Conservation (phyloP, 2,113 vertebrate genomes). For the Platysternon megacephalum region DNA sequence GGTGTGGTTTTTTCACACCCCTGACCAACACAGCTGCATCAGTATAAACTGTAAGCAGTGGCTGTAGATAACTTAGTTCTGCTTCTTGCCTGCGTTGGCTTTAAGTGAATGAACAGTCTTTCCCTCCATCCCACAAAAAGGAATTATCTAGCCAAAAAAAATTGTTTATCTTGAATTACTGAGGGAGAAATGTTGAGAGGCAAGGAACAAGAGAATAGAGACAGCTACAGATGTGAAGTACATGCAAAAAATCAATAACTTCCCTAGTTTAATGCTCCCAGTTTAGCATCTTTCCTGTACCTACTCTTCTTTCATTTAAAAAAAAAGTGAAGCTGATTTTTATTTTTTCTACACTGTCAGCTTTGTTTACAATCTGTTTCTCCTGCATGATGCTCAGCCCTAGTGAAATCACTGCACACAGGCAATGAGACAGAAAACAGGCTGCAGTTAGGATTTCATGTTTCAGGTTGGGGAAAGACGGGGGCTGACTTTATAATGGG, state of each 20-base stretch:
- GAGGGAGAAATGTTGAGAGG: not conserved
- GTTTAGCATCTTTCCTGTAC: not conserved
- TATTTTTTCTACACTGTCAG: not conserved
- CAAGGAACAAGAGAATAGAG: not conserved
- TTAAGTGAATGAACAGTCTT: not conserved
- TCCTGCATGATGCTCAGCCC: not conserved
- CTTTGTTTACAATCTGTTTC: not conserved
- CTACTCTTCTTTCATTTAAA: not conserved
- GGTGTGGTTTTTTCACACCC: not conserved
- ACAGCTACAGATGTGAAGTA: not conserved
- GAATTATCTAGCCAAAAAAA: not conserved
- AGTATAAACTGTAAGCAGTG: not conserved
- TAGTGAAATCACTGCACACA: not conserved
- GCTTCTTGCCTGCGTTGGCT: not conserved
- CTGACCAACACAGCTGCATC: not conserved
- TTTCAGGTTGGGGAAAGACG: not conserved
- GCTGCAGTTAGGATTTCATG: too few species aligned
- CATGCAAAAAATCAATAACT: not conserved
- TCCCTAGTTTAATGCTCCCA: not conserved
- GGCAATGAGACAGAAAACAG: not conserved
- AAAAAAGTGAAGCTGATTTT: rapidly evolving
- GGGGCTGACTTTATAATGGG: not conserved
- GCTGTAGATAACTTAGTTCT: not conserved
- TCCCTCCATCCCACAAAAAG: not conserved
- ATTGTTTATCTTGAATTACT: not conserved